Evolutionary conservation across 2,888 invertebrate genomes (phyloP).

Genomic region (Dexiosoma caninum): DNA sequence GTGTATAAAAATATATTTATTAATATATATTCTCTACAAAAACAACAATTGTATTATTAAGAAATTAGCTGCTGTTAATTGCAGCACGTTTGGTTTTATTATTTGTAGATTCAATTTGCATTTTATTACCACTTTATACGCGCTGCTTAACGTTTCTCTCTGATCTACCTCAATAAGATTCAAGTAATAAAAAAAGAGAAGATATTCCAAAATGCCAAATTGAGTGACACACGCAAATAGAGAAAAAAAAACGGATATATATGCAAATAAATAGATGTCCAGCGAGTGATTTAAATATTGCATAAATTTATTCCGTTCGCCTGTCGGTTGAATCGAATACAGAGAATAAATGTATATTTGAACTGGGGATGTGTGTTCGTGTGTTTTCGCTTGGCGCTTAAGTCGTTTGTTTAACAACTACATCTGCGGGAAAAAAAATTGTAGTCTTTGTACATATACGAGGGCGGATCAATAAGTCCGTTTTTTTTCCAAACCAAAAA

Average conservation of each 20-base stretch:
- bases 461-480: too few relatives aligned
- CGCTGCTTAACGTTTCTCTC: constrained; percentile 7
- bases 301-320: constrained; percentile 12
- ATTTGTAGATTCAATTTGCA: constrained; percentile 39
- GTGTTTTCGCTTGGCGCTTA: constrained; percentile 66
- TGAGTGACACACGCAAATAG: constrained; percentile 23
- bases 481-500: too few relatives aligned
- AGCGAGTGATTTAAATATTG: background rate
- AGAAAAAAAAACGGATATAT: background rate
- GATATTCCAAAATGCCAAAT: background rate
- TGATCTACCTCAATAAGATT: constrained; percentile 40
- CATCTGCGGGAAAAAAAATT: too few relatives aligned
- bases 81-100: constrained; percentile 42
- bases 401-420: constrained; percentile 74
- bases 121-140: constrained; percentile 10
- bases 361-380: background rate
- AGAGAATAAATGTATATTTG: background rate
- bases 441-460: too few relatives aligned
- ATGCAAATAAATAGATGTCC: background rate
- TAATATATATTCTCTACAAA: background rate
- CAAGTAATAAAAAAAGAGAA: background rate
- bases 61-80: background rate
- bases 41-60: background rate
- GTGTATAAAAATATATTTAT: background rate
- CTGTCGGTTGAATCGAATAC: background rate